phyloP scores from a whole-genome alignment of 2,797 vertebrate genomes.

The Crenuchus spilurus region DNA sequence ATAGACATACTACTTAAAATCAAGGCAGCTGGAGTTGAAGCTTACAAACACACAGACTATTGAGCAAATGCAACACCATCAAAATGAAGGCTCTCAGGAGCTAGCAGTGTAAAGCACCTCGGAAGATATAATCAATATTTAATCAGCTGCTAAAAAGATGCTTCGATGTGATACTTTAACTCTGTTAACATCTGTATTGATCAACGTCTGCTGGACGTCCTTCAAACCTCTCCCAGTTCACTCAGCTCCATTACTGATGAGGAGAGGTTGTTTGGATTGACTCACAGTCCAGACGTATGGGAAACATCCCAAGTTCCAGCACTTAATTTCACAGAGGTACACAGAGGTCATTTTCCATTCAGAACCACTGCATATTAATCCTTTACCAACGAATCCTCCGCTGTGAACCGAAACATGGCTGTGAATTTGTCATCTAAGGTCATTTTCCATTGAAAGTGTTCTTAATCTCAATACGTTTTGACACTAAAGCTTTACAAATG shows the following conservation, averaged over 20 bases:
- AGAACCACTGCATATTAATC: no score
- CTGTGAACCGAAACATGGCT: not conserved
- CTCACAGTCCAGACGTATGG: not conserved
- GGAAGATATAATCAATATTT: conserved; percentile 32
- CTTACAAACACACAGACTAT: not conserved
- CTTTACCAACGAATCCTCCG: no score
- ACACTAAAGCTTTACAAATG: not conserved
- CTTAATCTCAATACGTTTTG: not conserved
- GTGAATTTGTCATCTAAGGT: not conserved
- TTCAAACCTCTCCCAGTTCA: not conserved
- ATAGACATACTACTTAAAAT: no score
- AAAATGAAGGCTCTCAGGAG: not conserved
- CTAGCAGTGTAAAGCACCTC: not conserved
- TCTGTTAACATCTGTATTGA: conserved; percentile 40
- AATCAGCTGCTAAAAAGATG: conserved; percentile 32
- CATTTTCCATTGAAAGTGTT: not conserved
- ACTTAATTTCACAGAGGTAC: no score
- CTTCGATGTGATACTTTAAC: conserved; percentile 31
- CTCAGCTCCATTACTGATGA: not conserved
- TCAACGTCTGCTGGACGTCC: conserved; percentile 19
- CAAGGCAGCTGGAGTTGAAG: not conserved
- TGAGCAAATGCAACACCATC: not conserved
- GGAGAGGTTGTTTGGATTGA: not conserved
- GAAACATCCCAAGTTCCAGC: no score
- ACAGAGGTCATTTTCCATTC: no score